These are phyloP conservation scores for Salvator merianae DNA, from an alignment of 2,113 vertebrate genomes.

Conservation along the genomic window DNA sequence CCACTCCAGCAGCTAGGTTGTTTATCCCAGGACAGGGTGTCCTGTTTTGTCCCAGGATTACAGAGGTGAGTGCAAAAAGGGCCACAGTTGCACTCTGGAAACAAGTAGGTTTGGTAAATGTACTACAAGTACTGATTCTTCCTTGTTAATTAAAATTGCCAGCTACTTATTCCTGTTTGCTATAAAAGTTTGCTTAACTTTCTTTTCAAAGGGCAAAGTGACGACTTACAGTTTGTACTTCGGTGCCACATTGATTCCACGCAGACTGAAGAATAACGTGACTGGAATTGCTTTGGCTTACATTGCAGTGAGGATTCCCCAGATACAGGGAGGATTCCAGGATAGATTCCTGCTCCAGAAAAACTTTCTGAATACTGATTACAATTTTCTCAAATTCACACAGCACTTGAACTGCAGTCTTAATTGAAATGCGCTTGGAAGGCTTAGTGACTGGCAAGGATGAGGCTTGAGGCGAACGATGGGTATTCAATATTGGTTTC, in stretches of 20 bases:
- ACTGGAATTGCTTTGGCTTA: conserved; percentile 73
- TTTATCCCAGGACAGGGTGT: too few species aligned
- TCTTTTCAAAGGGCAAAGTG: fast-evolving
- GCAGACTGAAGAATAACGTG: conserved; percentile 74
- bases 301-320: conserved; percentile 74
- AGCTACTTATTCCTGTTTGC: neutral
- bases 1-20: too few species aligned
- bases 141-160: too few species aligned
- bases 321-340: conserved; percentile 78
- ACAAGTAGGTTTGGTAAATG: too few species aligned
- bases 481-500: fast-evolving
- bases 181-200: neutral
- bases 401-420: conserved; percentile 59
- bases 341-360: conserved; percentile 76
- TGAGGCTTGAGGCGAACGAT: neutral
- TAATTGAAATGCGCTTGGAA: conserved; percentile 39
- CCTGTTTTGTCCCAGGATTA: too few species aligned
- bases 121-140: too few species aligned
- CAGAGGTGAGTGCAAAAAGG: too few species aligned
- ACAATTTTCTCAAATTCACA: conserved; percentile 76
- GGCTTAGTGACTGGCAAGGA: neutral
- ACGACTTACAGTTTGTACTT: conserved; percentile 77
- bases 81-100: too few species aligned
- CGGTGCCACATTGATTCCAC: conserved; percentile 81
- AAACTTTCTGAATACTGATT: conserved; percentile 73